Base-by-base conservation (phyloP, 2,888 invertebrate genomes). In the Steinernema carpocapsae region DNA sequence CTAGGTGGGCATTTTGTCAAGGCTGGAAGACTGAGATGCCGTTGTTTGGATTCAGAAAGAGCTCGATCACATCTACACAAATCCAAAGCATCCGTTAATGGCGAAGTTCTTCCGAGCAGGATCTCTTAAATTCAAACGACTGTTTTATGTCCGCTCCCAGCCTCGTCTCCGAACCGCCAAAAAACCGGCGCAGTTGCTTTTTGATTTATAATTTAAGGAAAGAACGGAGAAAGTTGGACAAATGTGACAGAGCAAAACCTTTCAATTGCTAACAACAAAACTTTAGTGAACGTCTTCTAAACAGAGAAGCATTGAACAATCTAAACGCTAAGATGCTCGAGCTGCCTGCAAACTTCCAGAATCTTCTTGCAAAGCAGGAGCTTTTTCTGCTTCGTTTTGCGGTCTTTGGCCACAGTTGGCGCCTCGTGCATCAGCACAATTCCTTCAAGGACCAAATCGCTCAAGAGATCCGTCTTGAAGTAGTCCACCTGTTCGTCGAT, bases 131-230 rank as follows among this genome's bases (percentile, higher is more conserved):
- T 7, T 22, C 26, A 56, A 56, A 56, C 26, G 56, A 56, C 56
- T 56, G n/a, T 56, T 56, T 56, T 56, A 56, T 56, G 48, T 48
- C 26, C 56, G 56, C 56, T 56, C 56, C 56, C 56, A 56, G 48
- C 48, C 4, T 19, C n/a, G 48, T 19, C 48, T 48, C 56, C 56
- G 26, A 10, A 26, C 56, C 24, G n/a, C 14, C 56, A 56, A 56
- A 56, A 43, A 56, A 56, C 56, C 56, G 56, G 26, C 26, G 51
- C 56, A 43, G 43, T 12, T 43, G 10, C 10, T 56, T 56, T 56
- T 56, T 56, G 56, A 56, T 56, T 56, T 56, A 56, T 56, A 22
- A 56, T 24, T 24, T 51, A 7, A 26, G 6, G 24, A 22, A 56
- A 56, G 26, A 56, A 56, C 56, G 56, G 2, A n/a, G n/a, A n/a